Conservation (phyloP, 2,113 vertebrate species). For the Aviceda subcristata region DNA sequence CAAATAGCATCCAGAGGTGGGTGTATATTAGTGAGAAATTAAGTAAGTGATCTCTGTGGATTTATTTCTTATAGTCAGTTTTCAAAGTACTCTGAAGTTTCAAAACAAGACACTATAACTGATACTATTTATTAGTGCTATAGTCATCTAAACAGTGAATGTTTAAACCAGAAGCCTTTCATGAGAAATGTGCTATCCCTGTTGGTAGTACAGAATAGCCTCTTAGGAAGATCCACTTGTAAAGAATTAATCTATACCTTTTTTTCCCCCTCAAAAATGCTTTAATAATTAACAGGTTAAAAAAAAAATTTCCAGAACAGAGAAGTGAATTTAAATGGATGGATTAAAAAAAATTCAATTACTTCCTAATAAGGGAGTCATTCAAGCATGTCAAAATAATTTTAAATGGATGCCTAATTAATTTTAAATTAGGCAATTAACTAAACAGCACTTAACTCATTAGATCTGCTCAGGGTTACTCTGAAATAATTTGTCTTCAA, state of each 20-base stretch:
- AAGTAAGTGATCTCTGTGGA: neutral
- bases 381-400: neutral
- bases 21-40: neutral
- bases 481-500: neutral
- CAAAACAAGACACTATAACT: neutral
- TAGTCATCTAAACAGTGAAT: neutral
- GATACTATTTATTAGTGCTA: neutral
- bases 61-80: neutral
- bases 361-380: neutral
- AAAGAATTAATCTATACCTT: neutral
- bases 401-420: neutral
- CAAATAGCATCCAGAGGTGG: neutral
- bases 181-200: neutral
- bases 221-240: neutral
- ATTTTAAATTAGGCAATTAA: neutral
- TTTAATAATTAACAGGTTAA: neutral
- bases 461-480: neutral
- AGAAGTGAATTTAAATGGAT: neutral
- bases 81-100: neutral
- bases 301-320: neutral
- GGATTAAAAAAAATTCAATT: neutral
- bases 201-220: neutral
- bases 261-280: neutral
- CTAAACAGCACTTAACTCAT: neutral
- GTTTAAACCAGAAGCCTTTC: neutral